A percentile compares a stretch with the other conserved stretches of the same genome.
Conservation (phyloP, 37 sponge, comb jelly and placozoan genomes). For the Spongia lamella region DNA sequence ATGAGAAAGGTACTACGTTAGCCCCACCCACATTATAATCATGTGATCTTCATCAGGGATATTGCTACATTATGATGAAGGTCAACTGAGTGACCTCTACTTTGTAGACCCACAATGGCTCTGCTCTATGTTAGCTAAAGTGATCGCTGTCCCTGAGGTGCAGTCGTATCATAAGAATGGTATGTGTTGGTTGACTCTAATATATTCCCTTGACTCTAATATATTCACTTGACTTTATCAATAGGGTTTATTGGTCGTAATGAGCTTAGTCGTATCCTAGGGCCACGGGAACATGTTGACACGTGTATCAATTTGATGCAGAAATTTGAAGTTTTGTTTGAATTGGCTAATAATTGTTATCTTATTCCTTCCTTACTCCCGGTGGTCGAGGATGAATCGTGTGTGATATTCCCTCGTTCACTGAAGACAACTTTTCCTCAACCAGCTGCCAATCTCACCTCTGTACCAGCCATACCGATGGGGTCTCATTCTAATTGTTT, state of each 20-base stretch:
- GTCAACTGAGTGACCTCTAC: constrained; percentile 59
- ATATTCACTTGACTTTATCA: background rate
- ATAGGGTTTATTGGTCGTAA: too few relatives aligned
- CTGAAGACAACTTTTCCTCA: background rate
- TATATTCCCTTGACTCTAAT: background rate
- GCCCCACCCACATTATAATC: background rate
- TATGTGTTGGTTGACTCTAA: background rate
- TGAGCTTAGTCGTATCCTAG: too few relatives aligned
- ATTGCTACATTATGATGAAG: constrained; percentile 72
- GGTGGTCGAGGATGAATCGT: constrained; percentile 21
- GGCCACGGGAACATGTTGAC: background rate
- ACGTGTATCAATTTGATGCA: constrained; percentile 68
- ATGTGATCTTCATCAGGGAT: constrained; percentile 38
- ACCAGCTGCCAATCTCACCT: background rate
- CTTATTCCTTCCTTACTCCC: constrained; percentile 88
- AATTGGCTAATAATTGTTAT: constrained; percentile 40
- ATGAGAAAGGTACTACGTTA: constrained; percentile 54
- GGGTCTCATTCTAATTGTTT: constrained; percentile 17
- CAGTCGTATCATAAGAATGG: constrained; percentile 64
- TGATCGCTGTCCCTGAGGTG: constrained; percentile 49
- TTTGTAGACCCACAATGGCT: constrained; percentile 90
- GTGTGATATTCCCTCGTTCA: constrained; percentile 20
- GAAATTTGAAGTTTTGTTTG: constrained; percentile 78
- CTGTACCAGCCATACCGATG: constrained; percentile 4
- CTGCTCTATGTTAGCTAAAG: constrained; percentile 59